phyloP scores from a whole-genome alignment of 2,888 invertebrate species.

The Phanerotoma sp. region DNA sequence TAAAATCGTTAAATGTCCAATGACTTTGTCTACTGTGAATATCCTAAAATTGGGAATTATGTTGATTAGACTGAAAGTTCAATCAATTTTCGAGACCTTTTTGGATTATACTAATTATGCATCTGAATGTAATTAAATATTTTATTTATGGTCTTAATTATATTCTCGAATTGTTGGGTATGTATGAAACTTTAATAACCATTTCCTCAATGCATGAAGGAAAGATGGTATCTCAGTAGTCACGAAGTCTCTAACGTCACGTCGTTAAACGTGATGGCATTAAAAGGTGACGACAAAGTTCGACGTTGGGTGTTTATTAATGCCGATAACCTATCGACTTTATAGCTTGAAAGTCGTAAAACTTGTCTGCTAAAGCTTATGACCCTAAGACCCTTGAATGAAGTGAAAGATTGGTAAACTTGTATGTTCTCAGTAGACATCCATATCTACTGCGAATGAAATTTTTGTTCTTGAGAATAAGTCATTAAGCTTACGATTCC shows the following conservation, averaged over 20 bases:
- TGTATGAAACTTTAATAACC: no score
- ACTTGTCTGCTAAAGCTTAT: slow-evolving; percentile 30
- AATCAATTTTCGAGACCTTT: no score
- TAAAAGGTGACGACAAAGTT: slow-evolving; percentile 34
- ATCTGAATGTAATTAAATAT: no score
- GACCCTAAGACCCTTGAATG: slow-evolving; percentile 19
- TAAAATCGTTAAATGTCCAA: no score
- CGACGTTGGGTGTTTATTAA: slow-evolving; percentile 37
- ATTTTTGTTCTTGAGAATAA: slow-evolving; percentile 8
- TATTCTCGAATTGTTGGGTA: no score
- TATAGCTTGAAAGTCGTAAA: slow-evolving; percentile 28
- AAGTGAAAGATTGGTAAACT: neutral
- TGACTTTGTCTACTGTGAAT: no score
- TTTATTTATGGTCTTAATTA: no score
- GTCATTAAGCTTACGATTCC: slow-evolving; percentile 2
- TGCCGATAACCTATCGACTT: slow-evolving; percentile 32
- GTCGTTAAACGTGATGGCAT: slow-evolving; percentile 31
- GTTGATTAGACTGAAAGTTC: no score
- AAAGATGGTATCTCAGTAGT: slow-evolving; percentile 10
- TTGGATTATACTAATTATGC: no score
- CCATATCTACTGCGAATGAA: no score
- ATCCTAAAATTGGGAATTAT: no score
- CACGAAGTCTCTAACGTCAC: slow-evolving; percentile 18
- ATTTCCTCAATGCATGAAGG: neutral
- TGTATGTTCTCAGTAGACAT: slow-evolving; percentile 1